These are phyloP conservation scores for Eucera pruinosa DNA, from an alignment of 2,888 invertebrate species.

Conservation along the genomic window DNA sequence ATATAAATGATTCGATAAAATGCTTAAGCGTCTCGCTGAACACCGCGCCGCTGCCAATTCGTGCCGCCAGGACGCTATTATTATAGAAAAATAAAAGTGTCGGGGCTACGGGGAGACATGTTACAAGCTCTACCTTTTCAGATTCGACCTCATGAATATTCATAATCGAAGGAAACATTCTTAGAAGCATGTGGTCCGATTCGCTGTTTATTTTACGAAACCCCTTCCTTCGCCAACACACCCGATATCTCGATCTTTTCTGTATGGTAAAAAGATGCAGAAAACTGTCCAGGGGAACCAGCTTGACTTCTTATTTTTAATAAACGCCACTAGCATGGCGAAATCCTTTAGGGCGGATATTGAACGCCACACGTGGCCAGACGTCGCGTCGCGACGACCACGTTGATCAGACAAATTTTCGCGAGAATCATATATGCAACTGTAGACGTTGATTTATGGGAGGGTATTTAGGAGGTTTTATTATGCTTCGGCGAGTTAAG, in stretches of 20 bases:
- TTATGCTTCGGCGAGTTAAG: no score
- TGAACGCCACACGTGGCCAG: conserved; percentile 27
- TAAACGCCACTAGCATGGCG: conserved; percentile 33
- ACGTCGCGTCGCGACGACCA: no score
- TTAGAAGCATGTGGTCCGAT: conserved; percentile 68
- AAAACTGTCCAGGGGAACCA: not conserved
- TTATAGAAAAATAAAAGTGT: conserved; percentile 74
- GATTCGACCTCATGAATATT: conserved; percentile 78
- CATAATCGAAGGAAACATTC: conserved; percentile 73
- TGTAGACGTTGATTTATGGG: conserved; percentile 34
- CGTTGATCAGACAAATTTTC: conserved; percentile 48
- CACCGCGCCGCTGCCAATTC: conserved; percentile 46
- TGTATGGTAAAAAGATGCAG: conserved; percentile 39
- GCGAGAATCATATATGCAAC: conserved; percentile 15
- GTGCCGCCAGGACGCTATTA: conserved; percentile 62
- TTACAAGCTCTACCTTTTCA: conserved; percentile 53
- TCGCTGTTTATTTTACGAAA: conserved; percentile 65
- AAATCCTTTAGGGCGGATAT: conserved; percentile 39
- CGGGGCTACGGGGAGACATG: conserved; percentile 67
- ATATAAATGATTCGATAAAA: conserved; percentile 82
- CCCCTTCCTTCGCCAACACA: conserved; percentile 4
- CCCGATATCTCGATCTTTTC: conserved; percentile 46
- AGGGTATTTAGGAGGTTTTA: no score
- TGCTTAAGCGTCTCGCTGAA: conserved; percentile 71
- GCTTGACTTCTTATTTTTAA: conserved; percentile 47